phyloP scores from a whole-genome alignment of 92 coral and sea anemone genomes.

The Parazoanthus swiftii region DNA sequence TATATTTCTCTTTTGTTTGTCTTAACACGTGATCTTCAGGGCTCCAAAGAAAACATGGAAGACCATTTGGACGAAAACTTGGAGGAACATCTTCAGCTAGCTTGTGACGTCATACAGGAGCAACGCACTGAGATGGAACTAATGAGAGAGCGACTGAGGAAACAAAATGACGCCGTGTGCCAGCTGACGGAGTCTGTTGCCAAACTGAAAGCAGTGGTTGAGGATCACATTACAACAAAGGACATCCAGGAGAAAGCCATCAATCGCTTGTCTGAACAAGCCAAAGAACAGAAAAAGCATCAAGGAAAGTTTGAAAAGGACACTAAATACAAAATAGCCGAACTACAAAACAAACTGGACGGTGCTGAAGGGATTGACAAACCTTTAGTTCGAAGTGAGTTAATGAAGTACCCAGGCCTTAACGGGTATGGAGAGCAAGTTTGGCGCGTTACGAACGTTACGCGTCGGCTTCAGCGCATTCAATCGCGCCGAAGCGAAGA shows the following conservation, averaged over 20 bases:
- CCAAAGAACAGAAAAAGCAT: constrained; percentile 78
- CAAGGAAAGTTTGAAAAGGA: constrained; percentile 64
- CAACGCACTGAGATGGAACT: constrained; percentile 80
- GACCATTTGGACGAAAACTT: constrained; percentile 70
- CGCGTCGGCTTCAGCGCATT: constrained; percentile 78
- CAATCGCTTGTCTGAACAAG: constrained; percentile 68
- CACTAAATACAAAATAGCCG: constrained; percentile 48
- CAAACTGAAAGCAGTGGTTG: constrained; percentile 71
- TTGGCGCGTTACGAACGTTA: constrained; percentile 80
- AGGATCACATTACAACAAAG: constrained; percentile 62
- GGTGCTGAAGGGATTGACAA: constrained; percentile 28
- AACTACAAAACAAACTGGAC: constrained; percentile 50
- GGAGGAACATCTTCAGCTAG: constrained; percentile 75
- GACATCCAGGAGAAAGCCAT: constrained; percentile 76
- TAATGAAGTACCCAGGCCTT: constrained; percentile 66
- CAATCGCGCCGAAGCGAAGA: constrained; percentile 88
- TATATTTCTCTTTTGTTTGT: too few species aligned
- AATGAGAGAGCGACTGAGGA: constrained; percentile 69
- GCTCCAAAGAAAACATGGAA: constrained; percentile 65
- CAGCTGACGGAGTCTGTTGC: constrained; percentile 72
- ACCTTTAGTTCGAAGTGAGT: constrained; percentile 38
- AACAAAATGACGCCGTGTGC: constrained; percentile 71
- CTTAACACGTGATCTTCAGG: constrained; percentile 41
- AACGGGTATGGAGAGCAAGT: constrained; percentile 90
- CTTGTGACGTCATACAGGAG: constrained; percentile 77